Conservation (phyloP, 2,797 vertebrate genomes). For the Ceyx erithaca region DNA sequence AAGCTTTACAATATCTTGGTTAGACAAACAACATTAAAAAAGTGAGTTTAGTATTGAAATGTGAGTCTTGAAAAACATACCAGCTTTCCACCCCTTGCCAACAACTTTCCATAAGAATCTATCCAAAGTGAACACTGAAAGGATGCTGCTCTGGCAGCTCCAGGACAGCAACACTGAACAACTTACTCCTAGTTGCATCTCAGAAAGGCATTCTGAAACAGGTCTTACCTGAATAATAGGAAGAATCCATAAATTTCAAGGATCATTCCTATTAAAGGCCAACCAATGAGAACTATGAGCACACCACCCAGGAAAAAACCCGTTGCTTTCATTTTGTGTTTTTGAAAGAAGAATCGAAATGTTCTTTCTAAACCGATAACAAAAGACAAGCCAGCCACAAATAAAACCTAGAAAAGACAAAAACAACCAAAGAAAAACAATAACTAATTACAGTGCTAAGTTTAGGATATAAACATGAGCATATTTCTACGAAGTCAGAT, state of each 20-base stretch:
- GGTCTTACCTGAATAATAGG: slow-evolving; percentile 92
- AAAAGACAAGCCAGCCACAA: slow-evolving; percentile 94
- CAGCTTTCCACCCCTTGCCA: not conserved
- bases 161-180: not conserved
- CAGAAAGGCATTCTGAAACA: not conserved
- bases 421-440: not conserved
- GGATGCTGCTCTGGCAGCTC: not conserved
- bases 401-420: slow-evolving; percentile 87
- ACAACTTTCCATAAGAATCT: not conserved
- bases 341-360: slow-evolving; percentile 98
- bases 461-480: not conserved
- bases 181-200: not conserved
- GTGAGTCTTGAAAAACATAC: not conserved
- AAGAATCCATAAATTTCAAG: slow-evolving; percentile 98
- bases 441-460: not conserved
- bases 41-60: not conserved
- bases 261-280: slow-evolving; percentile 95
- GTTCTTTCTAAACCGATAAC: slow-evolving; percentile 97
- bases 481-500: not conserved
- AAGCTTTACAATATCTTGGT: not conserved
- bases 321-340: slow-evolving; percentile 96
- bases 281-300: slow-evolving; percentile 94
- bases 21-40: not conserved
- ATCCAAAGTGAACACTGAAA: not conserved
- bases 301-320: slow-evolving; percentile 96